Conservation (phyloP, 1,140 invertebrate species). For the Drosophila parabipectinata region DNA sequence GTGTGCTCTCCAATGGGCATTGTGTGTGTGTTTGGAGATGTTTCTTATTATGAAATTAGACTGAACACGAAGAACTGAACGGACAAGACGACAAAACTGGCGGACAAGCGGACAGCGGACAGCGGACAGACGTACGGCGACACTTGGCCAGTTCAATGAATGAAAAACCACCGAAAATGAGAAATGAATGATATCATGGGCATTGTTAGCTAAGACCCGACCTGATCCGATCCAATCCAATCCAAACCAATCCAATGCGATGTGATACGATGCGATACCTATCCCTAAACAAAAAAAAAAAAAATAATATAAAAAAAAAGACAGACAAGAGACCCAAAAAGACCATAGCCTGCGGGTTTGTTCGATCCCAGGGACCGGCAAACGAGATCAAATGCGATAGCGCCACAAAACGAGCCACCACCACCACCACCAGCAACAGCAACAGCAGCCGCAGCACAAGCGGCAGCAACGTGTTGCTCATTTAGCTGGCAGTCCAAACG, state of each 20-base stretch:
- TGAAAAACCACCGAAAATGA: conserved; percentile 75
- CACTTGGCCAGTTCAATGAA: conserved; percentile 78
- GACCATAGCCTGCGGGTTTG: conserved; percentile 60
- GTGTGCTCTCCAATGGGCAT: conserved; percentile 36
- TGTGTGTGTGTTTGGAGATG: conserved; percentile 65
- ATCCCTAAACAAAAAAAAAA: conserved; percentile 1
- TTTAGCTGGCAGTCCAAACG: conserved; percentile 71
- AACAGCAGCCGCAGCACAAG: background rate
- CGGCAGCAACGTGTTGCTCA: conserved; percentile 69
- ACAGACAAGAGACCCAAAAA: conserved; percentile 2
- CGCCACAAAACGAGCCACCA: conserved; percentile 70
- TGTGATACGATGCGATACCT: conserved; percentile 9
- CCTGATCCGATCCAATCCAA: background rate
- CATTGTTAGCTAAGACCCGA: conserved; percentile 63
- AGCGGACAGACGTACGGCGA: conserved; percentile 28
- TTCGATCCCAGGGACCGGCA: conserved; percentile 60
- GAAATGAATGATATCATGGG: conserved; percentile 79
- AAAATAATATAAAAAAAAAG: background rate
- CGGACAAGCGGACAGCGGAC: conserved; percentile 8
- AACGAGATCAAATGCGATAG: conserved; percentile 83
- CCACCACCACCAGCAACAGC: conserved; percentile 35
- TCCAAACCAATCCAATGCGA: conserved; percentile 2
- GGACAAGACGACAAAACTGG: background rate
- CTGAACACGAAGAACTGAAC: conserved; percentile 40
- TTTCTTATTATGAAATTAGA: conserved; percentile 83